Conservation (phyloP, 2,888 invertebrate species). For the Ischnura elegans region DNA sequence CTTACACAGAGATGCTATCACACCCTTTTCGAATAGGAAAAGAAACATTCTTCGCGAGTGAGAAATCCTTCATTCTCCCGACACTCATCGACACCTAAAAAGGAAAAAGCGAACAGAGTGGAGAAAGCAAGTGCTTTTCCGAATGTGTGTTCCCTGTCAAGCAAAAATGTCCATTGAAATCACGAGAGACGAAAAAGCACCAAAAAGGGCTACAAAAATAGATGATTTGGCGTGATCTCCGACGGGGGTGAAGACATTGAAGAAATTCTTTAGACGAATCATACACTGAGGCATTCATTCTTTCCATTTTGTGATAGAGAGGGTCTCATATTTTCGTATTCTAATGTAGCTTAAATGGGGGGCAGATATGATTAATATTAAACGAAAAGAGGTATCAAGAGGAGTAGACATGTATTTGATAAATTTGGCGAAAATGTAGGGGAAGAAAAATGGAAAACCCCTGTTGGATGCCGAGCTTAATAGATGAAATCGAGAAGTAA, state of each 20-base stretch:
- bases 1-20: neutral
- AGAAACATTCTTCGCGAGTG: conserved; percentile 3
- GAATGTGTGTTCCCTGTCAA: neutral
- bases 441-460: too few species aligned
- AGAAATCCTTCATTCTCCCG: neutral
- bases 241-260: neutral
- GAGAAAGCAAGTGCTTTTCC: neutral
- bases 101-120: neutral
- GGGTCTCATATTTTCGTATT: neutral
- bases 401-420: too few species aligned
- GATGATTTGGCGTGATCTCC: neutral
- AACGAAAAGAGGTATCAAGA: too few species aligned
- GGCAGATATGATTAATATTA: neutral
- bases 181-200: neutral
- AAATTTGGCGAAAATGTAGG: too few species aligned
- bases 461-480: too few species aligned
- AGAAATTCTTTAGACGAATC: neutral
- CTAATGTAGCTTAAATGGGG: neutral
- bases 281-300: neutral
- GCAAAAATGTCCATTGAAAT: neutral
- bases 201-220: neutral
- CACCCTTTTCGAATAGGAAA: conserved; percentile 13
- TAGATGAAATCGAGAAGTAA: too few species aligned
- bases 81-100: neutral
- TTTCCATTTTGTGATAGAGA: neutral